Evolutionary conservation across 92 coral and sea anemone genomes (phyloP).

Genomic region (Umimayanthus chanpuru): DNA sequence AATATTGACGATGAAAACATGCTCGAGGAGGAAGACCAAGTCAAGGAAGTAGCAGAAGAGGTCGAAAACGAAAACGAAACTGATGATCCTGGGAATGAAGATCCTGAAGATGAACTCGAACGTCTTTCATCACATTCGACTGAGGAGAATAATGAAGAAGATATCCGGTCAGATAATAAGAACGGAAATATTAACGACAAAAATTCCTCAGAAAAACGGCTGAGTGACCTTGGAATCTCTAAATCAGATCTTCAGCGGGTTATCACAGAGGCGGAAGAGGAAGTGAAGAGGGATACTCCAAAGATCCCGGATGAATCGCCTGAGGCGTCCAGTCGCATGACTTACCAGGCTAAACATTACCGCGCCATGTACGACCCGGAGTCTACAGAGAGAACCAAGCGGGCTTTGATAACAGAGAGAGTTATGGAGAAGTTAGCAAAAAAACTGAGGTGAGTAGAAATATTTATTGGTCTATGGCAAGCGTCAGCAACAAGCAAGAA

Average conservation of each 20-base stretch:
- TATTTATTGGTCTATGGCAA: too few species aligned
- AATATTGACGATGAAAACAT: too few species aligned
- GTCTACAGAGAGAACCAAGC: neutral
- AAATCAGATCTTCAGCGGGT: neutral
- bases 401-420: neutral
- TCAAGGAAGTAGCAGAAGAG: too few species aligned
- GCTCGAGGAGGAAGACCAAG: too few species aligned
- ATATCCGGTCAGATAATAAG: too few species aligned
- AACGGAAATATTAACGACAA: too few species aligned
- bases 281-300: neutral
- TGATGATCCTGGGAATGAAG: too few species aligned
- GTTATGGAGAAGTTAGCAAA: neutral
- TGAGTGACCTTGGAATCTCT: neutral
- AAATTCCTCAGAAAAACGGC: neutral
- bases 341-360: conserved; percentile 1
- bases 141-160: too few species aligned
- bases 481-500: too few species aligned
- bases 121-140: too few species aligned
- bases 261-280: neutral
- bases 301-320: neutral
- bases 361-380: neutral
- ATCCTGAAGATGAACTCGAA: too few species aligned
- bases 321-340: neutral
- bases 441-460: neutral
- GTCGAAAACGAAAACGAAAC: too few species aligned